Conservation (phyloP, 2,113 vertebrate species). For the Arenaria interpres region DNA sequence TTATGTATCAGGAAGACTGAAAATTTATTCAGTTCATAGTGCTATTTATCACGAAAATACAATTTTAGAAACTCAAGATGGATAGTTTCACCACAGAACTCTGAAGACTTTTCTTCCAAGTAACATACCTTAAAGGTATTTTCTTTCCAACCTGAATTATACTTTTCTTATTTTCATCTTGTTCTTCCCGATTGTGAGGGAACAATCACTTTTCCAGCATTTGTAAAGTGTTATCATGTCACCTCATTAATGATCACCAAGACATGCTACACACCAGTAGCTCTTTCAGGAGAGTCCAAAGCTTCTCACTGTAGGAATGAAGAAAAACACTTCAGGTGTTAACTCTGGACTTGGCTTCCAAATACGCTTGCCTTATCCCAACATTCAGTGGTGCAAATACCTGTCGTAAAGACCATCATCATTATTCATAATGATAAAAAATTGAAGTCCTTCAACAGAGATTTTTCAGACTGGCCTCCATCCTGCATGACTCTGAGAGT, state of each 20-base stretch:
- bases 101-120: neutral
- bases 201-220: neutral
- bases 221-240: rapidly evolving
- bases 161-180: neutral
- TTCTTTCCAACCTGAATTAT: neutral
- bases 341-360: neutral
- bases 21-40: neutral
- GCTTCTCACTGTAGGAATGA: neutral
- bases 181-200: neutral
- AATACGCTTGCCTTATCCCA: neutral
- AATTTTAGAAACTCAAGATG: neutral
- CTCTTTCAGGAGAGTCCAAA: neutral
- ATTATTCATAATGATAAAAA: neutral
- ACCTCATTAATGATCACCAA: neutral
- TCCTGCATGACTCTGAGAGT: neutral
- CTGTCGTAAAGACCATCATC: neutral
- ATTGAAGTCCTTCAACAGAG: neutral
- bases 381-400: neutral
- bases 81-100: neutral
- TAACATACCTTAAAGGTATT: neutral
- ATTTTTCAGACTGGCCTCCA: neutral
- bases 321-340: neutral
- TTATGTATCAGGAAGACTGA: neutral
- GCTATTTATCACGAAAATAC: neutral
- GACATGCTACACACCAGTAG: neutral